A percentile compares a stretch with the other conserved stretches of the same genome.
phyloP scores from a whole-genome alignment of 2,888 invertebrate species.

The Nesidiocoris tenuis region DNA sequence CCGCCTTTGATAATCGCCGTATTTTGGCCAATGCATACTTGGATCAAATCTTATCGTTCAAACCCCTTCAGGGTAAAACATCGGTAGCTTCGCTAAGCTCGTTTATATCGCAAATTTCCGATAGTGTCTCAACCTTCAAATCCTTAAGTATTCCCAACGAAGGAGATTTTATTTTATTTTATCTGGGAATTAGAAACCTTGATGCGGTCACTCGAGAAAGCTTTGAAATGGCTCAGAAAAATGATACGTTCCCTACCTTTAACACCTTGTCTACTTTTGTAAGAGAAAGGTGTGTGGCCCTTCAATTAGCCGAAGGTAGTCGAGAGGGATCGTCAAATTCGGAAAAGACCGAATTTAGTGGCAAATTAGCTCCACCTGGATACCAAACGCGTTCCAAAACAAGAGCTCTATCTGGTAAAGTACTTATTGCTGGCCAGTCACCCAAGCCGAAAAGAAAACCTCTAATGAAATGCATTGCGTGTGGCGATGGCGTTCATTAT shows the following conservation, averaged over 20 bases:
- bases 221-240: conserved; percentile 3
- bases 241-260: neutral
- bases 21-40: neutral
- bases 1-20: neutral
- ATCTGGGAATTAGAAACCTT: neutral
- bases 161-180: neutral
- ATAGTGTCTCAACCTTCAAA: neutral
- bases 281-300: neutral
- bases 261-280: neutral
- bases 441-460: neutral
- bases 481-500: neutral
- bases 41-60: neutral
- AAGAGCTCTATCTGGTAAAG: neutral
- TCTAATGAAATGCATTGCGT: neutral
- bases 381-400: neutral
- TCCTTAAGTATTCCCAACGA: neutral
- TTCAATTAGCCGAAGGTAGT: neutral
- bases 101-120: neutral
- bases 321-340: neutral
- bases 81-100: neutral
- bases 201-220: neutral
- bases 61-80: neutral
- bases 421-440: neutral
- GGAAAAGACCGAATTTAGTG: neutral
- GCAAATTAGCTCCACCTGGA: neutral